Base-by-base conservation (phyloP, 2,797 vertebrate genomes). In the Scarus forsteni region DNA sequence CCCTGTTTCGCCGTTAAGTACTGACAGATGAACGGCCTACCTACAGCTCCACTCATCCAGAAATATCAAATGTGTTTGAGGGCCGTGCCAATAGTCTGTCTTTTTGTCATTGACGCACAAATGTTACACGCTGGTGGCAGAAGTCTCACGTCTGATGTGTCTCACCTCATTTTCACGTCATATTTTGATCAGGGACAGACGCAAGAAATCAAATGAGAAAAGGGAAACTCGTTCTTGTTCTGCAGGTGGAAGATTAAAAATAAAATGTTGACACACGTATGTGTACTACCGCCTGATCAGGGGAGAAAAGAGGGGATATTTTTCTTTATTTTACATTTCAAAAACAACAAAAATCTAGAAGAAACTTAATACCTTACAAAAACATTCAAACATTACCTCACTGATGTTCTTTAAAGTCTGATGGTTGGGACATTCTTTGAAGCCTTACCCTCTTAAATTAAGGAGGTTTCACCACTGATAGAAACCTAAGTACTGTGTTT, bases 31-130 rank as follows among this genome's bases (percentile, higher is more conserved):
- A 90, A 87, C 84, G 72, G 72, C 79, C 75, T 90, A 92, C 90
- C 91, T 91, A 85, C 79, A 80, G 83, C 87, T 72, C 64, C 77
- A 87, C 64, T 87, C 73, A 88, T 91, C 89, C 89, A 90, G 86
- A 88, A 89, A 92, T 85, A 85, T 85, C 85, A 90, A 88, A 84
- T 86, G 83, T 79, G 80, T 85, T 89, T 79, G 13, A 57, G 52
- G 75, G 46, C 64, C 1, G 78, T 90, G 90, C 89, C 89, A 92
- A 82, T 81, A 80, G 82, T 90, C 84, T 85, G 88, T 81, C 86
- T 88, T 77, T 92, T 91, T 88, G 89, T 90, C 89, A 92, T 93
- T 92, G 88, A 92, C 65, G 83, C 84, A 67, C 83, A 81, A 81
- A 84, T 66, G 77, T 74, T 75, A 48, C 58, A 63, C 1, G 69